Base-by-base conservation (phyloP, 2,797 vertebrate species). In the Bradypodion pumilum region DNA sequence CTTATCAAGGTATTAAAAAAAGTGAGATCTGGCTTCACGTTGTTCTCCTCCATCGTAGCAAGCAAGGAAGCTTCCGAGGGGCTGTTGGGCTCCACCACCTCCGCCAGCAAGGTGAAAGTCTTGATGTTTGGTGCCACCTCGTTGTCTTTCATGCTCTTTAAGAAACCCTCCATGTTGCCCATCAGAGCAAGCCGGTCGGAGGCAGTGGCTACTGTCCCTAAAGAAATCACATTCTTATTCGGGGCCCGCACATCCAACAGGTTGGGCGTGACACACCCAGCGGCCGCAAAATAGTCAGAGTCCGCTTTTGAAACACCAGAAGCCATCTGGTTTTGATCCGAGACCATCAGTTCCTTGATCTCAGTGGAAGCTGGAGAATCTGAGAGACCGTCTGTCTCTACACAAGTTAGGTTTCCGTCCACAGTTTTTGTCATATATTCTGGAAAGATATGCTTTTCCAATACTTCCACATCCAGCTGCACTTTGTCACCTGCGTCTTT, bases 1-100 rank as follows among this genome's bases (percentile, higher is more conserved):
- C 96, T 96, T 82, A 99, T 95, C 91, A 96, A 94, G 0, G 96
- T 95, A 86, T 99, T 99, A 85, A 98, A 99, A 91, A 99, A 99
- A 0, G 95, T 94, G 1, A 96, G 84, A 1, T 99, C 98, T 0
- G 97, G 95, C 91, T 97, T 96, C 76, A 99, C 89, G 2, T 89
- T 86, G 82, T 96, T 87, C 16, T 91, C 76, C 40, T 97, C 96
- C 80, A 98, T 92, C 1, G 93, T 65, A 1, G 87, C 86, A 85
- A 99, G 88, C 86, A 99, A 89, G 9, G 92, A 92, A 74, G 96
- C 92, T 78, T 98, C 95, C 0, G 96, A 95, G 0, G 92, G 78
- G 56, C 90, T 90, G 3, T 96, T 92, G 0, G 97, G 93, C 85
- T 97, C 95, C 87, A 96, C 95, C 5, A 95, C 92, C 88, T 99